These are phyloP conservation scores for Drosophila stalkeri DNA, from an alignment of 2,888 invertebrate species.

Conservation along the genomic window DNA sequence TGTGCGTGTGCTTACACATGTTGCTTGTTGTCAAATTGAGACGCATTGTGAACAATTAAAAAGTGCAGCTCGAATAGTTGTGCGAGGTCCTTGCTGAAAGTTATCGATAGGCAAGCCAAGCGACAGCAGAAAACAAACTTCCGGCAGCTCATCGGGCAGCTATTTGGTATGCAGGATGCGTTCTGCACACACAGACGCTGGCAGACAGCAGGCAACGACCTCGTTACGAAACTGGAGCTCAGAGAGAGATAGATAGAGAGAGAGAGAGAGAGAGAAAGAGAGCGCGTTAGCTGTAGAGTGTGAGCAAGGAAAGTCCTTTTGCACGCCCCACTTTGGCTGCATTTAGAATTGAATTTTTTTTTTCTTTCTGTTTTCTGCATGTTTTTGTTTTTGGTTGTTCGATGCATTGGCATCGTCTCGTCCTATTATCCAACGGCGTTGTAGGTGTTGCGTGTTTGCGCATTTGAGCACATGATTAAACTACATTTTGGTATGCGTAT, in stretches of 20 bases:
- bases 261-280: constrained; percentile 3
- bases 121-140: constrained; percentile 45
- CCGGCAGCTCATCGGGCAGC: constrained; percentile 54
- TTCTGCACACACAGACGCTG: constrained; percentile 45
- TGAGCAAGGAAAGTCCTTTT: constrained; percentile 32
- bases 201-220: constrained; percentile 70
- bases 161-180: constrained; percentile 76
- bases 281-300: constrained; percentile 4
- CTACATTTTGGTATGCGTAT: constrained; percentile 70
- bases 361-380: constrained; percentile 7
- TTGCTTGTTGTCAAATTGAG: constrained; percentile 78
- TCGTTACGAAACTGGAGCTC: constrained; percentile 77
- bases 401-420: constrained; percentile 34
- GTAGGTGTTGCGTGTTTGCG: constrained; percentile 75
- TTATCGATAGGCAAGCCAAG: constrained; percentile 58
- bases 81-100: constrained; percentile 43
- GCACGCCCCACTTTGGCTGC: constrained; percentile 60
- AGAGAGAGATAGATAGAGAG: constrained; percentile 10
- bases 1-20: constrained; percentile 60
- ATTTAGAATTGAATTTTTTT: constrained; percentile 51
- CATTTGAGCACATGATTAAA: constrained; percentile 80
- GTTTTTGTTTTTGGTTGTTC: constrained; percentile 12
- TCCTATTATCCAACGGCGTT: constrained; percentile 29
- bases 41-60: constrained; percentile 68
- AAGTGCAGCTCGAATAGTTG: constrained; percentile 68